These are phyloP conservation scores for Archips xylosteana DNA, from an alignment of 2,888 invertebrate genomes.

Conservation along the genomic window DNA sequence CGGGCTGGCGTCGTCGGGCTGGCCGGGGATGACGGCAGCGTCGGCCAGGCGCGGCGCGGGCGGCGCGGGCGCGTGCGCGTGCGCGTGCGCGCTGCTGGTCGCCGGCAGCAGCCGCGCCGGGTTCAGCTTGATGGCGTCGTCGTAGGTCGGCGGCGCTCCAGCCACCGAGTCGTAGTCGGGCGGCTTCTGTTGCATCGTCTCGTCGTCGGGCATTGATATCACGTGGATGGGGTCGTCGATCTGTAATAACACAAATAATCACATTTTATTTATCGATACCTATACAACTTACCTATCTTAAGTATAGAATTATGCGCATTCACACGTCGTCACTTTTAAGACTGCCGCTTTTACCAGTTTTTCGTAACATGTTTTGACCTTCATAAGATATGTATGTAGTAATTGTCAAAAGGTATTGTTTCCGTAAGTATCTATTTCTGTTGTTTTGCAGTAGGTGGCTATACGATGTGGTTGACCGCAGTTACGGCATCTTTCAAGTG, in stretches of 20 bases:
- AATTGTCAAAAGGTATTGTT: not conserved
- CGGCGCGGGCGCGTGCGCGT: too few relatives aligned
- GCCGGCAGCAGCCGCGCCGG: constrained; percentile 84
- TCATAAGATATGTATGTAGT: not conserved
- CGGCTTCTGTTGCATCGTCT: constrained; percentile 88
- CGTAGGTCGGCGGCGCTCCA: constrained; percentile 89
- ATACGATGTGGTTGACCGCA: not conserved
- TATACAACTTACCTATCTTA: too few relatives aligned
- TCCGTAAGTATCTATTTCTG: not conserved
- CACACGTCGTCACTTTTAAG: too few relatives aligned
- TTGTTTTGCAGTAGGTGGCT: not conserved
- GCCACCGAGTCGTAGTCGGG: constrained; percentile 90
- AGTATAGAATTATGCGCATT: too few relatives aligned
- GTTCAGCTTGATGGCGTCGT: constrained; percentile 90
- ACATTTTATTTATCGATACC: not conserved
- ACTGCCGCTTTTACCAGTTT: not conserved
- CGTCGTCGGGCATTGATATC: constrained; percentile 86
- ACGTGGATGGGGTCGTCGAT: constrained; percentile 88
- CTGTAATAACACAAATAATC: constrained; percentile 70
- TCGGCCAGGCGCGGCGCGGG: constrained; percentile 49
- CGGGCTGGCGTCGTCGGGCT: constrained; percentile 57
- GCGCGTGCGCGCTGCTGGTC: constrained; percentile 66
- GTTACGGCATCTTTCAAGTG: not conserved
- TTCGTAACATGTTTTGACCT: not conserved
- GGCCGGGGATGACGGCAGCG: constrained; percentile 67